Base-by-base conservation (phyloP, 2,797 vertebrate species). In the Aphelocoma californica region DNA sequence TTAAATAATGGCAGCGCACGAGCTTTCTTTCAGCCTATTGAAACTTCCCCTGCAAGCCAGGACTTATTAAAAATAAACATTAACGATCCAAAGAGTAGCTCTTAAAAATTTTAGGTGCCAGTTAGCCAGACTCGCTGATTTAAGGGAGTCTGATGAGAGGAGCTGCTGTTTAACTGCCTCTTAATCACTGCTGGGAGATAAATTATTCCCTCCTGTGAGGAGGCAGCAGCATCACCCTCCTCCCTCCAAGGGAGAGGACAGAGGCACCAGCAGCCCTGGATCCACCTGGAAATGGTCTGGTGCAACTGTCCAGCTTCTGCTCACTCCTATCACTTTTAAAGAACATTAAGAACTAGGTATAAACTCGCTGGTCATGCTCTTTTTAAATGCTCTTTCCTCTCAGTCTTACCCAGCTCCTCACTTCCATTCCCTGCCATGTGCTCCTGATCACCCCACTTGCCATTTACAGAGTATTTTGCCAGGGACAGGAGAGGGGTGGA, bases 1-100 rank as follows among this genome's bases (percentile, higher is more conserved):
- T 83, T 83, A 92, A 95, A 90, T 84, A 75, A 93, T 48, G 81
- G 66, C 60, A 94, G 86, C 81, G 48, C 88, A 80, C 0, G 3
- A 88, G 77, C 70, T 79, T 70, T 90, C 66, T 53, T 28, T 31
- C 86, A 94, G 88, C 93, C 93, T 75, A 31, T 32, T 62, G 73
- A 34, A 96, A 65, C 93, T 92, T 84, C 83, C 80, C 70, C 28
- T 12, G 81, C 5, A 0, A 96, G 86, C 58, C 86, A 42, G 62
- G 88, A 86, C 88, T 95, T 93, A 95, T 90, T 96, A 96, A 95
- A 95, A 95, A 93, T 95, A 96, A 96, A 96, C 94, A 96, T 95
- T 95, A 97, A 95, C 45, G 90, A 92, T 77, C 93, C 94, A 77
- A 92, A 79, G 92, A 86, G 78, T 31, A 88, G 72, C 86, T 97